Percentiles rank a stretch among this genome's conserved stretches.
phyloP scores from a whole-genome alignment of 2,888 invertebrate genomes.

The Caenorhabditis macrosperma region DNA sequence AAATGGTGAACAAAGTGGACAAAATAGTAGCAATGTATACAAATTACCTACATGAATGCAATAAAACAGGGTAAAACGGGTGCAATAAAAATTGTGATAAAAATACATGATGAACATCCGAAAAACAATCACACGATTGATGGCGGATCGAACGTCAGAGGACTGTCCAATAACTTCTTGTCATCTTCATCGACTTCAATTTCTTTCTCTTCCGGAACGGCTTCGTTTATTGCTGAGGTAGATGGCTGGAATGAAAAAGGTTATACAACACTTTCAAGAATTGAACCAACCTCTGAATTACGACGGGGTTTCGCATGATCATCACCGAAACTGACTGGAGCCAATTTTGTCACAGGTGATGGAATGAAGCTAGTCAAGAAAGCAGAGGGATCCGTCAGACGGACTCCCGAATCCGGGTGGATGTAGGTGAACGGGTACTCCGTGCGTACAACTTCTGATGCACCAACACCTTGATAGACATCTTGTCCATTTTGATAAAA shows the following conservation, averaged over 20 bases:
- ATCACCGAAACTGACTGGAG: slow-evolving; percentile 38
- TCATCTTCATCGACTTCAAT: neutral
- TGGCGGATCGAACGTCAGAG: slow-evolving; percentile 34
- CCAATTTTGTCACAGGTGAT: slow-evolving; percentile 38
- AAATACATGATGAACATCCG: neutral
- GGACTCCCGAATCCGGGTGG: slow-evolving; percentile 41
- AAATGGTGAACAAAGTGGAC: slow-evolving; percentile 22
- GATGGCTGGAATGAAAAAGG: slow-evolving; percentile 22
- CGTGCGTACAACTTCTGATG: slow-evolving; percentile 11
- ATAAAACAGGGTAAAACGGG: slow-evolving; percentile 38
- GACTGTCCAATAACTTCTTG: slow-evolving; percentile 20
- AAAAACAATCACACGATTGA: neutral
- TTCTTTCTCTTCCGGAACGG: neutral
- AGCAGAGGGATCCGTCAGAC: slow-evolving; percentile 45
- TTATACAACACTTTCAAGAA: too few species aligned
- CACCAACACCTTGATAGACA: neutral
- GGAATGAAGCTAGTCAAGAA: slow-evolving; percentile 46
- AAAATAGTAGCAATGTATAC: slow-evolving; percentile 10
- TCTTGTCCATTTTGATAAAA: slow-evolving; percentile 3
- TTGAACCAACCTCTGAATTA: slow-evolving; percentile 32
- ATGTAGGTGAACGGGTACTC: slow-evolving; percentile 27
- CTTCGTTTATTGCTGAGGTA: slow-evolving; percentile 6
- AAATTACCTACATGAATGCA: slow-evolving; percentile 5
- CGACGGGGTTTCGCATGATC: slow-evolving; percentile 6
- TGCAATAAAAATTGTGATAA: slow-evolving; percentile 25